phyloP scores from a whole-genome alignment of 2,888 invertebrate genomes.

The Endotricha flammealis region DNA sequence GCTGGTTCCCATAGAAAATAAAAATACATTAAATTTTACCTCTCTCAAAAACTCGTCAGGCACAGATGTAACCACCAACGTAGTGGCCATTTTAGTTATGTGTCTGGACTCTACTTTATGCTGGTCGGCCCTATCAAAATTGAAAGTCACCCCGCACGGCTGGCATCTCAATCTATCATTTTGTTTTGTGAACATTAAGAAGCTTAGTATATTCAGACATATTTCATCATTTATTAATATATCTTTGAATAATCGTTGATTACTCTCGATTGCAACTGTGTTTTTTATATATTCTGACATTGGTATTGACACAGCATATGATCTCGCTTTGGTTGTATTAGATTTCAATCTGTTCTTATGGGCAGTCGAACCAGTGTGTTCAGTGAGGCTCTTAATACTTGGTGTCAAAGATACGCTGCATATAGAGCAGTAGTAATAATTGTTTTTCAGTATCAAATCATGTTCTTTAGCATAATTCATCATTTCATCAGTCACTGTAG shows the following conservation, averaged over 20 bases:
- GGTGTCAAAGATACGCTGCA: constrained; percentile 22
- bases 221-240: constrained; percentile 33
- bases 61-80: constrained; percentile 25
- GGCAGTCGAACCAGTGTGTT: constrained; percentile 20
- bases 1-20: no score
- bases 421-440: constrained; percentile 21
- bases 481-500: constrained; percentile 14
- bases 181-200: constrained; percentile 17
- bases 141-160: constrained; percentile 20
- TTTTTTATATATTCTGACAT: constrained; percentile 16
- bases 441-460: constrained; percentile 16
- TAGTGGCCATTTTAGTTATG: background rate
- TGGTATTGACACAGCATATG: constrained; percentile 2
- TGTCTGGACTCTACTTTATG: constrained; percentile 16
- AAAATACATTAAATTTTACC: no score
- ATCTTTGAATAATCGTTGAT: constrained; percentile 17
- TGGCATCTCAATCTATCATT: constrained; percentile 18
- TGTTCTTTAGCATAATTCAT: constrained; percentile 22
- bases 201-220: constrained; percentile 25
- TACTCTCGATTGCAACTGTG: constrained; percentile 12
- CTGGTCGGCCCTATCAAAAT: background rate
- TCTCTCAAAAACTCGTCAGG: constrained; percentile 42
- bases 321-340: background rate
- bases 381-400: constrained; percentile 21
- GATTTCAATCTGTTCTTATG: constrained; percentile 21